Conservation (phyloP, 2,113 vertebrate genomes). For the Oceanites oceanicus region DNA sequence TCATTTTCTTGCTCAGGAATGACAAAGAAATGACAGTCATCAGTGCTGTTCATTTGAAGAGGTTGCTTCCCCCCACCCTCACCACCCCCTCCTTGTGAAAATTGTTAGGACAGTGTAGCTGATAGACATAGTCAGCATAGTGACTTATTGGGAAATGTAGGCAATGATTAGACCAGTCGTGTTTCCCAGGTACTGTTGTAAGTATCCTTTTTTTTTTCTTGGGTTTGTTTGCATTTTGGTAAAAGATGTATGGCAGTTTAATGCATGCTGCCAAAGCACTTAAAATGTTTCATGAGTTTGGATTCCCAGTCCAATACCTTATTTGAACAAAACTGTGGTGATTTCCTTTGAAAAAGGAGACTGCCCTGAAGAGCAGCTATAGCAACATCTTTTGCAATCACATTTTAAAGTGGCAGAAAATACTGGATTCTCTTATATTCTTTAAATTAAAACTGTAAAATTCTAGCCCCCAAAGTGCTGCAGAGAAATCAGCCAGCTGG, state of each 20-base stretch:
- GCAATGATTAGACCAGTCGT: neutral
- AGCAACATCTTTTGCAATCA: neutral
- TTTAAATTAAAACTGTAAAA: neutral
- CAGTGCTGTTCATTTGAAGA: neutral
- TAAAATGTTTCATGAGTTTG: neutral
- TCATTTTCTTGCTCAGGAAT: neutral
- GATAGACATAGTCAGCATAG: neutral
- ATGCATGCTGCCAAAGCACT: neutral
- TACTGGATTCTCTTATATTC: neutral
- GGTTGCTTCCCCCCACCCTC: too few relatives aligned
- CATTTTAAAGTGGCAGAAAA: neutral
- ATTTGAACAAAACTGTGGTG: neutral
- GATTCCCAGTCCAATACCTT: neutral
- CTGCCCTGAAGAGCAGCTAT: neutral
- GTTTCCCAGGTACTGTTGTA: neutral
- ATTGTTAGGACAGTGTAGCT: neutral
- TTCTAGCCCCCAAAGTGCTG: neutral
- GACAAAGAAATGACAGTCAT: neutral
- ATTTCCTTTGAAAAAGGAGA: neutral
- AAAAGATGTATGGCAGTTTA: neutral
- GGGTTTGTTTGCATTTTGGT: neutral
- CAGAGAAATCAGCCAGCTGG: neutral
- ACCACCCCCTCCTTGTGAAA: neutral
- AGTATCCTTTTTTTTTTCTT: neutral
- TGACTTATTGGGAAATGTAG: neutral